Conservation (phyloP, 2,113 vertebrate genomes). For the Zosterops lateralis region DNA sequence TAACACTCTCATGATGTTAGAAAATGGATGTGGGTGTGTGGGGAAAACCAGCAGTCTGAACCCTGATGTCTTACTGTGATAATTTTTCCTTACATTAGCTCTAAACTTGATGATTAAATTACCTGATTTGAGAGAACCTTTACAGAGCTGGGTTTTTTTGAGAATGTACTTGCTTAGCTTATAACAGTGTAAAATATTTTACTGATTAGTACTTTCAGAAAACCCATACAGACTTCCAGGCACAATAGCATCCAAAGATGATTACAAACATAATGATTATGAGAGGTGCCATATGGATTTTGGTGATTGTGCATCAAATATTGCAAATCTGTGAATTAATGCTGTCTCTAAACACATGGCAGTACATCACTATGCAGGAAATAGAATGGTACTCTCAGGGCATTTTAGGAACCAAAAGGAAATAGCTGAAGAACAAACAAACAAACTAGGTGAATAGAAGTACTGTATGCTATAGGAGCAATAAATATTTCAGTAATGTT, state of each 20-base stretch:
- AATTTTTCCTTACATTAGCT: neutral
- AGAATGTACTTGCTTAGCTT: neutral
- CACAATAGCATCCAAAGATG: neutral
- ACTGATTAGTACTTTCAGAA: neutral
- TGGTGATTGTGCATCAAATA: neutral
- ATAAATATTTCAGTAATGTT: neutral
- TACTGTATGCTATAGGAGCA: neutral
- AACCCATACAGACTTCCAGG: neutral
- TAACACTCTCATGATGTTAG: neutral
- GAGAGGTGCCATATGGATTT: neutral
- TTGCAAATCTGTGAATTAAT: slow-evolving; percentile 2
- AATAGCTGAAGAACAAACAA: neutral
- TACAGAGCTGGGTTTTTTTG: neutral
- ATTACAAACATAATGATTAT: neutral
- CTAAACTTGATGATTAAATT: neutral
- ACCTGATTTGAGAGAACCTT: neutral
- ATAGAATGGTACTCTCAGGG: neutral
- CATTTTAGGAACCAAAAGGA: neutral
- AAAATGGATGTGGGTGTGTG: neutral
- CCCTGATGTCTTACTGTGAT: neutral
- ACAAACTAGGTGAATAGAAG: neutral
- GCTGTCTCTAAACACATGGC: neutral
- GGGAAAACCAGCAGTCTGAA: neutral
- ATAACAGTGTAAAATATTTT: neutral
- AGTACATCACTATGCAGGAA: neutral